These are phyloP conservation scores for Podilymbus podiceps DNA, from an alignment of 2,113 vertebrate species.

Conservation along the genomic window DNA sequence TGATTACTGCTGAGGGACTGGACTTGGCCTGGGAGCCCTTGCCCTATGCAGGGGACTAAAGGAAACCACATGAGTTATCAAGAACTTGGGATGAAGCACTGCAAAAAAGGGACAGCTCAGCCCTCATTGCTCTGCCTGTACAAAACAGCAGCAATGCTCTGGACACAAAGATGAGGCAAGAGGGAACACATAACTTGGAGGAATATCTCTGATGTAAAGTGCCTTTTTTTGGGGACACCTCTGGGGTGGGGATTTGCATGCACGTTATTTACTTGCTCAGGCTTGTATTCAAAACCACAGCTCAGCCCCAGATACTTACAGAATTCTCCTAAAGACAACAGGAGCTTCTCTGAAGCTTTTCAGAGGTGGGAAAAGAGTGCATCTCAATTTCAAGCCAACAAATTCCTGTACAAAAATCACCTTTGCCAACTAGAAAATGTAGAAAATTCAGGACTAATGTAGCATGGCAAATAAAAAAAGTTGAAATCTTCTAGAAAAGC, in stretches of 20 bases:
- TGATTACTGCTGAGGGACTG: slow-evolving; percentile 5
- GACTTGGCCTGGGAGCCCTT: background rate
- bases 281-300: background rate
- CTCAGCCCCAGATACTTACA: background rate
- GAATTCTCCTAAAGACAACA: background rate
- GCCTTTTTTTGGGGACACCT: background rate
- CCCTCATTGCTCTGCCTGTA: background rate
- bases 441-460: slow-evolving; percentile 53
- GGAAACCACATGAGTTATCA: background rate
- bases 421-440: slow-evolving; percentile 57
- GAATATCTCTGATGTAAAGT: background rate
- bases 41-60: background rate
- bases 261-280: background rate
- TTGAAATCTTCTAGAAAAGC: background rate
- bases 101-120: background rate
- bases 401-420: slow-evolving; percentile 33
- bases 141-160: background rate
- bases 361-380: background rate
- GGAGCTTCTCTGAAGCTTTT: background rate
- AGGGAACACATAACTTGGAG: background rate
- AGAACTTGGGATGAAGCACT: background rate
- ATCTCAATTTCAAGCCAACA: background rate
- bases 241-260: background rate
- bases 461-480: slow-evolving; percentile 4
- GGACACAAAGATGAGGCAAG: background rate